These are phyloP conservation scores for Xyliphius kryptos DNA, from an alignment of 2,113 vertebrate species.

Conservation along the genomic window DNA sequence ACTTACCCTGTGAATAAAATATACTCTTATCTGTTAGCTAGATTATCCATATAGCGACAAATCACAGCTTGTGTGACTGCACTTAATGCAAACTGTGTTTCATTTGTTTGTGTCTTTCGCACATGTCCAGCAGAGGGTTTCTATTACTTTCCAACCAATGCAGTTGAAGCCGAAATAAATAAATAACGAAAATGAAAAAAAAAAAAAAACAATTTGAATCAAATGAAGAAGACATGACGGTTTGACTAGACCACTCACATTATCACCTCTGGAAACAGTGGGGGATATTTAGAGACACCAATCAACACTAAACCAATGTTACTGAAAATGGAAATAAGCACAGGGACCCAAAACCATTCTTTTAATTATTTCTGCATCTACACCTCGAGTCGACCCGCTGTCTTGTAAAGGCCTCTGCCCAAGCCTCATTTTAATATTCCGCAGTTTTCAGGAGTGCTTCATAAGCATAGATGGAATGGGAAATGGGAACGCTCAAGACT, in stretches of 20 bases:
- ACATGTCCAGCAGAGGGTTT: too few species aligned
- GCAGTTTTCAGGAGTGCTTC: conserved; percentile 48
- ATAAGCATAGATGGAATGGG: conserved; percentile 39
- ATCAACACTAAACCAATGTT: conserved; percentile 45
- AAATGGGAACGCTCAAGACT: conserved; percentile 18
- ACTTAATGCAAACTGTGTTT: too few species aligned
- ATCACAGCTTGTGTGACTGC: too few species aligned
- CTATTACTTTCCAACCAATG: too few species aligned
- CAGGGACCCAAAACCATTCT: conserved; percentile 55
- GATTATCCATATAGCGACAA: too few species aligned
- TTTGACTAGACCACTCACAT: conserved; percentile 58
- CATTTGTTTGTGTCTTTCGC: too few species aligned
- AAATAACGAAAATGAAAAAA: conserved; percentile 15
- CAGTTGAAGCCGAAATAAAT: too few species aligned
- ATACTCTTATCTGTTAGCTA: too few species aligned
- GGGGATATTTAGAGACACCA: conserved; percentile 58
- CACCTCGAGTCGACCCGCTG: conserved; percentile 43
- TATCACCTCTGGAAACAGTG: conserved; percentile 54
- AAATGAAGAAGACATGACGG: conserved; percentile 63
- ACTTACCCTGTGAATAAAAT: too few species aligned
- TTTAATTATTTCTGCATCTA: conserved; percentile 60
- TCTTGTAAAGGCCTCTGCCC: conserved; percentile 35
- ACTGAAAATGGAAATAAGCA: conserved; percentile 55
- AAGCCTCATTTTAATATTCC: conserved; percentile 62
- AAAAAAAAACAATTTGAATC: too few species aligned